Conservation (phyloP, 2,113 vertebrate genomes). For the Gavia stellata region DNA sequence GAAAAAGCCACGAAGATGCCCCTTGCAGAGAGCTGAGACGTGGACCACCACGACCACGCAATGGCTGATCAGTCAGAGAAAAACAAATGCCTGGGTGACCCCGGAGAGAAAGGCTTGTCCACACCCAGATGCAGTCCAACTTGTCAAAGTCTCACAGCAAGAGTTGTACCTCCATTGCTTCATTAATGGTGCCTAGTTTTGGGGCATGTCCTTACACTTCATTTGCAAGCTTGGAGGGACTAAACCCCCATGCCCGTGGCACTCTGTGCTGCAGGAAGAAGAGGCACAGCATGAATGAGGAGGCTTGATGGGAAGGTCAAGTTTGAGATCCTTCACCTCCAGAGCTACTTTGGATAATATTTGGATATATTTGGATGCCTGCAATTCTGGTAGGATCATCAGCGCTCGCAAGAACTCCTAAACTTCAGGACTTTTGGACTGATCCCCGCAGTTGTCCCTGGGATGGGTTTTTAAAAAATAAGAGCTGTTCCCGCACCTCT, state of each 20-base stretch:
- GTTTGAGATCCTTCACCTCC: neutral
- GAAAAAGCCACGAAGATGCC: neutral
- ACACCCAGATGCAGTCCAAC: no score
- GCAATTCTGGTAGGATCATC: neutral
- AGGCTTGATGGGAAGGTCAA: neutral
- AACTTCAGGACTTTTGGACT: neutral
- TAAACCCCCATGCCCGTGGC: neutral
- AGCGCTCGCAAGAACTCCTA: fast-evolving
- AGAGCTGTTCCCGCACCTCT: neutral
- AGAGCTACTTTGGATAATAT: neutral
- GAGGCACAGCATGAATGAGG: neutral
- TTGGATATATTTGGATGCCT: neutral
- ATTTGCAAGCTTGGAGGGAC: neutral
- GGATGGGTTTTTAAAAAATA: neutral
- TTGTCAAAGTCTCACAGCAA: neutral
- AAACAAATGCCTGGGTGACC: neutral
- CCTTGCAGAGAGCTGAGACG: neutral
- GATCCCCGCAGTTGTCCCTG: no score
- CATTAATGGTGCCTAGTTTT: neutral
- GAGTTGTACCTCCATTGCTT: neutral
- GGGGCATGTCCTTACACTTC: neutral
- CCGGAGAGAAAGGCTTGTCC: neutral
- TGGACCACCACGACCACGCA: neutral
- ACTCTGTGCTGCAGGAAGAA: neutral
- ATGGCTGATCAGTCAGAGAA: neutral